Evolutionary conservation across 1,140 invertebrate species (phyloP).

Genomic region (Trichogramma pretiosum): DNA sequence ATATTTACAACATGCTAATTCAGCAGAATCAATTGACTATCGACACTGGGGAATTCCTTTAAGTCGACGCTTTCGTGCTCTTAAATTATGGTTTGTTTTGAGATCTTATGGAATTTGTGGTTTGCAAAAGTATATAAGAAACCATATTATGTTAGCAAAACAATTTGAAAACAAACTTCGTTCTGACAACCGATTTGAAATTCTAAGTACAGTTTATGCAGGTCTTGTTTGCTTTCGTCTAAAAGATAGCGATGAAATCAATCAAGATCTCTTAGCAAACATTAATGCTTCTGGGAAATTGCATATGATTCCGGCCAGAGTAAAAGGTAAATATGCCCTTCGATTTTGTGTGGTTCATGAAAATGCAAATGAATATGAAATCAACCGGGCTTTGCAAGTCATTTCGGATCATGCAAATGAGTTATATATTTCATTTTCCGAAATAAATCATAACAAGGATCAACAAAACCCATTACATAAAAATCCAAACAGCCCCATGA

Average conservation of each 20-base stretch:
- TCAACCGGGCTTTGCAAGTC: conserved; percentile 66
- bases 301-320: conserved; percentile 80
- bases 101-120: conserved; percentile 74
- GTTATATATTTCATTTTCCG: background rate
- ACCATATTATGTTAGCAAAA: conserved; percentile 81
- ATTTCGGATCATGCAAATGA: conserved; percentile 55
- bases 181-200: conserved; percentile 72
- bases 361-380: conserved; percentile 66
- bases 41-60: conserved; percentile 85
- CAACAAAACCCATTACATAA: conserved; percentile 32
- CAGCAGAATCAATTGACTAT: conserved; percentile 73
- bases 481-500: conserved; percentile 45
- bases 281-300: conserved; percentile 83
- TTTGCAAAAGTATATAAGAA: conserved; percentile 73
- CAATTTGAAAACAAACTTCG: conserved; percentile 69
- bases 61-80: conserved; percentile 72
- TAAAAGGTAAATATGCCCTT: conserved; percentile 70
- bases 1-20: conserved; percentile 76
- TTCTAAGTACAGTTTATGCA: conserved; percentile 70
- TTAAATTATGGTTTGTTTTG: conserved; percentile 87
- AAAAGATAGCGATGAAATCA: conserved; percentile 62
- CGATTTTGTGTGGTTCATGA: conserved; percentile 78
- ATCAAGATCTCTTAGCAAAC: conserved; percentile 69
- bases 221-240: conserved; percentile 65
- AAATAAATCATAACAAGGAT: conserved; percentile 21